Base-by-base conservation (phyloP, 2,113 vertebrate genomes). In the Nothocercus nigrocapillus region DNA sequence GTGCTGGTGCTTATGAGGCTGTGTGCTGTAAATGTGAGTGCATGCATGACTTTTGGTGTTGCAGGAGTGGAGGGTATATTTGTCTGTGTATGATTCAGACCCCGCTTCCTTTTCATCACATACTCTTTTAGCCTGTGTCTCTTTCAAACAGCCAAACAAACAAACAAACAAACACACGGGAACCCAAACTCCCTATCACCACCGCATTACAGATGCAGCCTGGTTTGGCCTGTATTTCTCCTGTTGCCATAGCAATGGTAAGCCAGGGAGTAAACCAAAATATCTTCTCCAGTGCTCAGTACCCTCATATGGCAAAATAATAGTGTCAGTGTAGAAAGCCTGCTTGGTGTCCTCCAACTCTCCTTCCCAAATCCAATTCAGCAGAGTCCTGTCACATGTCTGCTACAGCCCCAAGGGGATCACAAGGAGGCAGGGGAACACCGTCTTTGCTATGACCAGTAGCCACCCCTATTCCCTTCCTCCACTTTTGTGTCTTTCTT, bases 151-250 rank as follows among this genome's bases (percentile, higher is more conserved):
- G 97, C 89, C 76, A 74, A 98, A 96, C 95, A 97, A 97, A 96
- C 96, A 97, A 82, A 67, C 56, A 95, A 16, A 59, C 95, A 93
- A 88, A 62, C 95, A 93, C 89, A 93, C 8, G 91, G 32, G 91
- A 98, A 97, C 96, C 95, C 95, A 97, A 97, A 97, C 94, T 89
- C 64, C 94, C 91, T 95, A 92, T 97, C 97, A 95, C 94, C 94
- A 90, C 94, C 91, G 95, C 96, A 94, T 38, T 96, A 89, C 97
- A 98, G 98, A 97, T 97, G 97, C 96, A 97, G 93, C 94, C 64
- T 61, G 75, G 83, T 93, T 97, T 88, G 90, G 97, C 96, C 97
- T 96, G 97, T 96, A 97, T 98, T 96, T 97, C 93, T 97, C 61
- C 73, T 1, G 96, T 98, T 98, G 91, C 97, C 91, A 93, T 72